Conservation (phyloP, 1,140 invertebrate species). For the Trachymyrmex cornetzi region DNA sequence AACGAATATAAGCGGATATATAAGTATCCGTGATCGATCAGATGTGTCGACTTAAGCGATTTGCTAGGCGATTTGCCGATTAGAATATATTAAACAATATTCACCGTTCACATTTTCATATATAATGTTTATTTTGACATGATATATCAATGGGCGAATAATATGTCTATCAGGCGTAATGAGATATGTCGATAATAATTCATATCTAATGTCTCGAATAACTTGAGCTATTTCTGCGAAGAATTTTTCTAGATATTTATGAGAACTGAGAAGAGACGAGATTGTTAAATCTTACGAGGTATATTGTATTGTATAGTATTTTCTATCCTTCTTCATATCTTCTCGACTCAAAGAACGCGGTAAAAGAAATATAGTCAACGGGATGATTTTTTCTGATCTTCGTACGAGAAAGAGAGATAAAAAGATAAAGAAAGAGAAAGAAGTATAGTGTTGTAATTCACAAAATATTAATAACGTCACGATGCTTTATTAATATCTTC, state of each 20-base stretch:
- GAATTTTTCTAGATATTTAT: constrained; percentile 15
- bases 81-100: constrained; percentile 48
- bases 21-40: neutral
- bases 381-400: constrained; percentile 55
- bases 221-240: neutral
- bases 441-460: constrained; percentile 61
- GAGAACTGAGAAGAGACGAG: neutral
- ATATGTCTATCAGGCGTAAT: neutral
- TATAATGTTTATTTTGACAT: neutral
- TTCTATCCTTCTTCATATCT: neutral
- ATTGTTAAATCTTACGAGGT: constrained; percentile 37
- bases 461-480: constrained; percentile 41
- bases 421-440: constrained; percentile 1
- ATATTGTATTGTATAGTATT: constrained; percentile 20
- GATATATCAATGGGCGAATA: neutral
- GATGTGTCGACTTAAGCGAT: neutral
- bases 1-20: neutral
- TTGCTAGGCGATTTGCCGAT: neutral
- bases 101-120: constrained; percentile 14
- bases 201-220: neutral
- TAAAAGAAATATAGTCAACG: constrained; percentile 57
- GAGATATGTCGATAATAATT: constrained; percentile 41
- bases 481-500: neutral
- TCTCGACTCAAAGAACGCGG: constrained; percentile 24
- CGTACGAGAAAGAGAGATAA: neutral